Percentiles rank a stretch among this genome's conserved stretches.
phyloP scores from a whole-genome alignment of 2,113 vertebrate genomes.

The Saimiri boliviensis region DNA sequence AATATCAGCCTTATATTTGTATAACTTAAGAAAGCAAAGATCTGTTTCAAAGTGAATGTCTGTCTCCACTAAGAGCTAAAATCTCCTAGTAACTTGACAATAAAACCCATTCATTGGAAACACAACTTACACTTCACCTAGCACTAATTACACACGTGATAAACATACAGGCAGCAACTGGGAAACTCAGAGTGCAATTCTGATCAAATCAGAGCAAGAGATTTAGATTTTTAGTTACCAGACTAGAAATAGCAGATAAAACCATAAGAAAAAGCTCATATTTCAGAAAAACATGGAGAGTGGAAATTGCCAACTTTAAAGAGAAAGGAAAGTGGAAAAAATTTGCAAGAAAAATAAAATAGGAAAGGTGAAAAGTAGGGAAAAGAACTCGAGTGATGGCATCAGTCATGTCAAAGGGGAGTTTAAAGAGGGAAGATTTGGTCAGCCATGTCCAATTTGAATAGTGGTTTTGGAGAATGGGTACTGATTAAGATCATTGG shows the following conservation, averaged over 20 bases:
- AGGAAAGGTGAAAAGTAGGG: neutral
- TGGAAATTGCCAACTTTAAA: neutral
- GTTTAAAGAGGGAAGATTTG: neutral
- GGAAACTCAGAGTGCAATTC: neutral
- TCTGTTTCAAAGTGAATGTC: neutral
- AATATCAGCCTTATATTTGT: slow-evolving; percentile 30
- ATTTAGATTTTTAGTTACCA: slow-evolving; percentile 2
- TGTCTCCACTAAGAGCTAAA: neutral
- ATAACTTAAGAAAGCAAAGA: slow-evolving; percentile 24
- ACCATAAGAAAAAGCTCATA: neutral
- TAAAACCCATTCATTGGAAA: neutral
- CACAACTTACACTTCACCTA: neutral
- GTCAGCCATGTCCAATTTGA: neutral
- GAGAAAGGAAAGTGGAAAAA: neutral
- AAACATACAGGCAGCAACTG: neutral
- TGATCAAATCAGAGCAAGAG: neutral
- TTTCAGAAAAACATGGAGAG: neutral
- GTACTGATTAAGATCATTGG: neutral
- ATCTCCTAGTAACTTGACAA: slow-evolving; percentile 4
- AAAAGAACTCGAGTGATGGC: neutral
- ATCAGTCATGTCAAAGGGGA: neutral
- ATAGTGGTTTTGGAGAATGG: neutral
- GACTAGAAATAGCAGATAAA: neutral
- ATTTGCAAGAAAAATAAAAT: neutral
- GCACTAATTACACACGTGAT: neutral